Percentiles rank a stretch among this genome's conserved stretches.
Conservation (phyloP, 30 jellyfish, hydroid and myxozoan species). For the Hydra vulgaris region DNA sequence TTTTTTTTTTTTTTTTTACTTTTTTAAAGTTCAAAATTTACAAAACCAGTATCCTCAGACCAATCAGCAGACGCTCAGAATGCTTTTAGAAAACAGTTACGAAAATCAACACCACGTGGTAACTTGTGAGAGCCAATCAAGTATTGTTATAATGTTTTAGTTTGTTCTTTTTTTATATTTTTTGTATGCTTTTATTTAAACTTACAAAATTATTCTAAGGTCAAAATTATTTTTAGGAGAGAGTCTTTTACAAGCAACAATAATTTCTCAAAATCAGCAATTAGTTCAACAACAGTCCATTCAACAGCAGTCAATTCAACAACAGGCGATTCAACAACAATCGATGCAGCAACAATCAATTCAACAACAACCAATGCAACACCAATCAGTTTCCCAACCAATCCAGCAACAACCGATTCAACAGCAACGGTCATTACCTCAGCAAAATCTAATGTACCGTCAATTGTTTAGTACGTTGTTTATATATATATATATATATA, state of each 20-base stretch:
- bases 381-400: constrained; percentile 1
- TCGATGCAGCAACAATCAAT: not conserved
- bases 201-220: too few relatives aligned
- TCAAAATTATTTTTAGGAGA: not conserved
- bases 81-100: not conserved
- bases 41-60: constrained; percentile 19
- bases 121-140: not conserved
- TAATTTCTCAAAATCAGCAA: not conserved
- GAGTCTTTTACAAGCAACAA: not conserved
- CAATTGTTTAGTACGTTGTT: not conserved
- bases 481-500: not conserved
- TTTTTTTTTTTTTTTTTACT: not conserved
- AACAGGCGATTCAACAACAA: constrained; percentile 16
- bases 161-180: too few relatives aligned
- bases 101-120: not conserved
- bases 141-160: too few relatives aligned
- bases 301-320: not conserved
- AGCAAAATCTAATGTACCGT: constrained; percentile 13
- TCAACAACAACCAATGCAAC: constrained; percentile 21
- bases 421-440: constrained; percentile 27
- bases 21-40: constrained; percentile 10
- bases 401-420: constrained; percentile 5
- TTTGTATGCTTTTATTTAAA: too few relatives aligned
- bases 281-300: not conserved
- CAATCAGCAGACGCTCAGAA: not conserved